These are phyloP conservation scores for Oligia latruncula DNA, from an alignment of 2,888 invertebrate genomes.

Conservation along the genomic window DNA sequence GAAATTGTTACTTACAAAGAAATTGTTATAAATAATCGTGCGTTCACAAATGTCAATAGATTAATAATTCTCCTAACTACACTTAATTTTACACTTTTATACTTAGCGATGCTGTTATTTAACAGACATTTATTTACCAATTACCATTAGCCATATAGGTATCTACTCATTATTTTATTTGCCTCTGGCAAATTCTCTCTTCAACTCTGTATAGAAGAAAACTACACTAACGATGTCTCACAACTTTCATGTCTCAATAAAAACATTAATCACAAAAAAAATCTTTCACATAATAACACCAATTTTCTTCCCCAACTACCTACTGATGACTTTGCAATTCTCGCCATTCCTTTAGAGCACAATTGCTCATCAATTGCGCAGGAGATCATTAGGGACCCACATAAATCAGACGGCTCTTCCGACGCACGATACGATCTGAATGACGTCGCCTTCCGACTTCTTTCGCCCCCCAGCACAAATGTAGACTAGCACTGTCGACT, in stretches of 20 bases:
- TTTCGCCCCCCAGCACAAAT: conserved; percentile 49
- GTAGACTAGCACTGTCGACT: conserved; percentile 12
- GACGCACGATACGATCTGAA: conserved; percentile 65
- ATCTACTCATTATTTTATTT: neutral
- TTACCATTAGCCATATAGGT: neutral
- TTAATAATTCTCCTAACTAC: neutral
- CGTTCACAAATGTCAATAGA: neutral
- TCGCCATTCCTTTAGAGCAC: conserved; percentile 35
- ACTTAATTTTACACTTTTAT: neutral
- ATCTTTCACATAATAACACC: conserved; percentile 8
- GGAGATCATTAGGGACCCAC: conserved; percentile 65
- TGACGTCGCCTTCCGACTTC: conserved; percentile 65
- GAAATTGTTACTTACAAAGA: no score
- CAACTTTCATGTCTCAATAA: neutral
- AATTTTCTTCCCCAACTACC: conserved; percentile 31
- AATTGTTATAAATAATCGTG: neutral
- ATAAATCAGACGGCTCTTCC: conserved; percentile 67
- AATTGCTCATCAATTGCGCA: conserved; percentile 62
- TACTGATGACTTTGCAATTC: conserved; percentile 46
- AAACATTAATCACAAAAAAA: neutral
- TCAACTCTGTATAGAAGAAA: neutral
- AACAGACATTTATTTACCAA: neutral
- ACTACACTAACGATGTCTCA: neutral
- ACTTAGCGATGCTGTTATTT: neutral
- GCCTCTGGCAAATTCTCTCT: neutral